A percentile compares a stretch with the other conserved stretches of the same genome.
Evolutionary conservation across 1,140 invertebrate genomes (phyloP).

Genomic region (Choristoneura fumiferana): DNA sequence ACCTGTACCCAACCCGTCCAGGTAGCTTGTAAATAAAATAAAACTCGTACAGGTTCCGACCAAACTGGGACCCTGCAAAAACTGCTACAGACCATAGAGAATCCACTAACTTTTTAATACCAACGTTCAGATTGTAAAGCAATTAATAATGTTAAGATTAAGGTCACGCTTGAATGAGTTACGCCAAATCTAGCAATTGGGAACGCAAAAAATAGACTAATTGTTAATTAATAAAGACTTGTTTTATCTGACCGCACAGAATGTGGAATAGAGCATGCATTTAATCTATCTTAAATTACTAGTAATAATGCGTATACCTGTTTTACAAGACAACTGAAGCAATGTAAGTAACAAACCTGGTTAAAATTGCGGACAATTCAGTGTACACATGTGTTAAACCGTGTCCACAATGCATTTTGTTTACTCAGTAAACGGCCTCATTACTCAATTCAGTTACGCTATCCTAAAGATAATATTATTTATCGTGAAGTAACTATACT

Average conservation of each 20-base stretch:
- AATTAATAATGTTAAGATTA: conserved; percentile 5
- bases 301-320: too few species aligned
- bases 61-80: conserved; percentile 4
- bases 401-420: too few species aligned
- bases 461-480: too few species aligned
- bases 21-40: conserved; percentile 8
- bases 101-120: conserved; percentile 7
- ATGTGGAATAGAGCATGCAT: background rate
- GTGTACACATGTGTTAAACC: too few species aligned
- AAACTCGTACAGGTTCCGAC: background rate
- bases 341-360: too few species aligned
- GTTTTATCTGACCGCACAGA: background rate
- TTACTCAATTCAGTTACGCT: too few species aligned
- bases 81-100: conserved; percentile 3
- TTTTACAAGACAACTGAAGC: too few species aligned
- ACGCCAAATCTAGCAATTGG: background rate
- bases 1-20: conserved; percentile 22
- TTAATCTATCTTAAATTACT: too few species aligned
- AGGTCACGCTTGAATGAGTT: background rate
- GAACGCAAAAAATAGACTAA: conserved; percentile 3
- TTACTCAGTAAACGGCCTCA: too few species aligned
- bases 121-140: conserved; percentile 5
- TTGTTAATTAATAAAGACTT: conserved; percentile 8
- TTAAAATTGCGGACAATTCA: too few species aligned
- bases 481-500: too few species aligned